A percentile compares a stretch with the other conserved stretches of the same genome.
phyloP scores from a whole-genome alignment of 2,888 invertebrate species.

The Xanthia togata region DNA sequence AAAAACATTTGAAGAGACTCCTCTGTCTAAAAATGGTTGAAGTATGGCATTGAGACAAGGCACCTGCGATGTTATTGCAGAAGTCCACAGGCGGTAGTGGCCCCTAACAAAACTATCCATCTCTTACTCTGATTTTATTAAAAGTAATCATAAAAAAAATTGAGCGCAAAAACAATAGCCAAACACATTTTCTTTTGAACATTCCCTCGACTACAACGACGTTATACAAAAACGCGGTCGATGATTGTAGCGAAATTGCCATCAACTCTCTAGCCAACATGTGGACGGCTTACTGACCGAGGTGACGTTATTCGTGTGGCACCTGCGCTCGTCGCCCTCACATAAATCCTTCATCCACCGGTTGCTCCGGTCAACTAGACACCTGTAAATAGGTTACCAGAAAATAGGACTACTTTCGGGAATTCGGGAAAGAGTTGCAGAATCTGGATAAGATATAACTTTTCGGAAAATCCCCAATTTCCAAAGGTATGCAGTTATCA shows the following conservation, averaged over 20 bases:
- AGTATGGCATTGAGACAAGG: not conserved
- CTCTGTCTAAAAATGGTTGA: not conserved
- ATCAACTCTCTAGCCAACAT: not conserved
- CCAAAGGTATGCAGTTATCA: no score
- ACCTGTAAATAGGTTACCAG: not conserved
- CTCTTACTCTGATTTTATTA: not conserved
- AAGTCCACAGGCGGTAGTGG: not conserved
- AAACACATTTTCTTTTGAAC: not conserved
- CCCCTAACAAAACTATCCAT: not conserved
- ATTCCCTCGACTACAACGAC: not conserved
- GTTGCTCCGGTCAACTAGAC: not conserved
- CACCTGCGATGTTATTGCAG: not conserved
- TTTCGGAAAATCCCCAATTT: not conserved
- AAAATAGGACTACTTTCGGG: not conserved
- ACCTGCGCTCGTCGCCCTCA: no score
- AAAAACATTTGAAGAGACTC: not conserved
- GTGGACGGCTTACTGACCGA: not conserved
- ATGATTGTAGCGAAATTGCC: conserved; percentile 14
- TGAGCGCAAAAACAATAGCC: not conserved
- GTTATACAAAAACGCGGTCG: not conserved
- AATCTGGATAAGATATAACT: not conserved
- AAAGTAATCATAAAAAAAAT: not conserved
- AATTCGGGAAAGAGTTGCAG: not conserved
- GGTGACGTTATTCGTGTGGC: not conserved
- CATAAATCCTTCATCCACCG: not conserved